Percentiles rank a stretch among this genome's conserved stretches.
Evolutionary conservation across 2,888 invertebrate genomes (phyloP).

Genomic region (Gymnoscelis rufifasciata): DNA sequence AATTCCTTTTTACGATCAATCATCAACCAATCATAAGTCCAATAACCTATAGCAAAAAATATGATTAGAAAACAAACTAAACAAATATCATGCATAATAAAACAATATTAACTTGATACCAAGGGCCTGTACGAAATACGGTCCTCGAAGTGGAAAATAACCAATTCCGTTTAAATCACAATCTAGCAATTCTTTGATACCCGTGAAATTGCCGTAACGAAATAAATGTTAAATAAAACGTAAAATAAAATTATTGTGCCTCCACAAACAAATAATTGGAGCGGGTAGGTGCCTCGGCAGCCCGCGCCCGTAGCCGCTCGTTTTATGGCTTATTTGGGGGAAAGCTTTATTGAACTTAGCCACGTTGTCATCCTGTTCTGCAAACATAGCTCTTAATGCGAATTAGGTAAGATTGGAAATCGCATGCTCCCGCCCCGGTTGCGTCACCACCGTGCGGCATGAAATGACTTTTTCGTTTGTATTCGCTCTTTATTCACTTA

Average conservation of each 20-base stretch:
- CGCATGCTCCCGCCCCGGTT: constrained; percentile 35
- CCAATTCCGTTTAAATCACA: constrained; percentile 77
- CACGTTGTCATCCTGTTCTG: constrained; percentile 54
- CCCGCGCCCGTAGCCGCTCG: constrained; percentile 71
- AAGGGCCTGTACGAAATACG: constrained; percentile 38
- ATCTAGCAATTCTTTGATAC: constrained; percentile 77
- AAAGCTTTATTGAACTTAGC: constrained; percentile 77
- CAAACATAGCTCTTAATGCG: constrained; percentile 53
- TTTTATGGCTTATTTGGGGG: constrained; percentile 79
- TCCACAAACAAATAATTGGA: constrained; percentile 79
- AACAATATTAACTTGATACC: constrained; percentile 66
- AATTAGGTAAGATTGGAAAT: constrained; percentile 43
- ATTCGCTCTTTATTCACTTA: constrained; percentile 78
- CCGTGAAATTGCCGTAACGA: constrained; percentile 79
- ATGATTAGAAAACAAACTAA: constrained; percentile 43
- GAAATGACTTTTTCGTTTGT: constrained; percentile 78
- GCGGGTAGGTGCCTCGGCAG: constrained; percentile 59
- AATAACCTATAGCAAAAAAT: constrained; percentile 45
- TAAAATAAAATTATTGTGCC: constrained; percentile 79
- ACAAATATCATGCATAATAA: constrained; percentile 70
- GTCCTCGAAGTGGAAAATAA: constrained; percentile 75
- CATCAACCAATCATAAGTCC: constrained; percentile 43
- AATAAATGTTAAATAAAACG: constrained; percentile 80
- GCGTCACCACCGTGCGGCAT: constrained; percentile 70
- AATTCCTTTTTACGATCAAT: constrained; percentile 32